A percentile compares a stretch with the other conserved stretches of the same genome.
phyloP scores from a whole-genome alignment of 2,113 vertebrate genomes.

The Anhinga anhinga region DNA sequence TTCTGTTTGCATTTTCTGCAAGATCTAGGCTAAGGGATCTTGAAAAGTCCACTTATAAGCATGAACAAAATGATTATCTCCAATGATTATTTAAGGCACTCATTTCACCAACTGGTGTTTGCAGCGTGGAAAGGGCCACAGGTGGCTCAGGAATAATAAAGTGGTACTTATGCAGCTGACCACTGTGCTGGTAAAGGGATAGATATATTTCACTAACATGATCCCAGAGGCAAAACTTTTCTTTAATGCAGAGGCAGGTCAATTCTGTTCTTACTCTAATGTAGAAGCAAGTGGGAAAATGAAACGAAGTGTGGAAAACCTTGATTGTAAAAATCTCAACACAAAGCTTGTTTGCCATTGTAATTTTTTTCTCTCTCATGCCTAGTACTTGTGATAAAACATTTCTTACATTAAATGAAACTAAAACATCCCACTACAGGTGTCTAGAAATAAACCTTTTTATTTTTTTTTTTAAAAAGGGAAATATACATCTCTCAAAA shows the following conservation, averaged over 20 bases:
- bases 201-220: not conserved
- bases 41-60: not conserved
- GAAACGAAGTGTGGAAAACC: constrained; percentile 7
- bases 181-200: not conserved
- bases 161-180: not conserved
- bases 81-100: not conserved
- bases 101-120: not conserved
- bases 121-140: not conserved
- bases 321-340: constrained; percentile 31
- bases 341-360: constrained; percentile 15
- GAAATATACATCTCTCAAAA: constrained; percentile 29
- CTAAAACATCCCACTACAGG: constrained; percentile 34
- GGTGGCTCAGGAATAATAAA: not conserved
- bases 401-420: constrained; percentile 52
- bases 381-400: not conserved
- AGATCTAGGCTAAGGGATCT: not conserved
- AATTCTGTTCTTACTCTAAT: constrained; percentile 34
- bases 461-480: not conserved
- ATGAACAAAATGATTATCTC: not conserved
- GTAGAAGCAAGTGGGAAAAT: not conserved
- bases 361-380: constrained; percentile 33
- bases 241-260: not conserved
- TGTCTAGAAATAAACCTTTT: not conserved
- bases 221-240: not conserved
- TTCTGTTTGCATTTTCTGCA: not conserved